Evolutionary conservation across 2,888 invertebrate species (phyloP), one percentile per base, ranked within the genome.

Genomic region (Drosophila nr. fundita): DNA sequence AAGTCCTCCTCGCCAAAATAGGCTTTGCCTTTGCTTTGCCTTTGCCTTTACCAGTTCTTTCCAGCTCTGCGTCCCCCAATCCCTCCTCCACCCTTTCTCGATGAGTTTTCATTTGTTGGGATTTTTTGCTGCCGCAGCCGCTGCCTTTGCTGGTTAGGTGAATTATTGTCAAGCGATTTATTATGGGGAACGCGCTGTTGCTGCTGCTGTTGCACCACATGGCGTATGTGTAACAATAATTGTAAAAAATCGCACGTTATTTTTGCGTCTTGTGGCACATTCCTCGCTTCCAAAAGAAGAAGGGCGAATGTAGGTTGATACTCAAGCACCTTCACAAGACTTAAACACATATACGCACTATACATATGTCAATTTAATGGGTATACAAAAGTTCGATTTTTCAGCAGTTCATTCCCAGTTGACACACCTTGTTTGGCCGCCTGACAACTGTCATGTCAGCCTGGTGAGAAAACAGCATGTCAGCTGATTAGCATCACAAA

Each of bases 151-250:
- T 36, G 42, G 63, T 54, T 60, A 58, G 66, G 54, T 85, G 87
- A 85, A 86, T 90, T 85, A 90, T 85, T 86, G 89, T 83, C 87
- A 76, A 78, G 81, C 89, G 72, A 85, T 85, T 85, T 90, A 85
- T 85, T 73, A 86, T 73, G 78, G 67, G 64, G 55, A 64, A 54
- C 58, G 50, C 42, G 52, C 68, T 49, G 67, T 30, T 60, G 38
- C 57, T 69, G 68, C 49, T 36, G 32, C 36, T 42, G 45, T 49
- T 30, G 82, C 59, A 60, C 70, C 90, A 85, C 90, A 86, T 80
- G 90, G 87, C 89, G 85, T 85, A 90, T 85, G 90, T 87, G 85
- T 85, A 88, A 88, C 86, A 82, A 74, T 70, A 75, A 86, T 87
- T 85, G 87, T 82, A 76, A 73, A 72, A 84, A 81, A 81, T 65